Evolutionary conservation across 2,888 invertebrate genomes (phyloP), one percentile per base, ranked within the genome.

Genomic region (Thyatira batis): DNA sequence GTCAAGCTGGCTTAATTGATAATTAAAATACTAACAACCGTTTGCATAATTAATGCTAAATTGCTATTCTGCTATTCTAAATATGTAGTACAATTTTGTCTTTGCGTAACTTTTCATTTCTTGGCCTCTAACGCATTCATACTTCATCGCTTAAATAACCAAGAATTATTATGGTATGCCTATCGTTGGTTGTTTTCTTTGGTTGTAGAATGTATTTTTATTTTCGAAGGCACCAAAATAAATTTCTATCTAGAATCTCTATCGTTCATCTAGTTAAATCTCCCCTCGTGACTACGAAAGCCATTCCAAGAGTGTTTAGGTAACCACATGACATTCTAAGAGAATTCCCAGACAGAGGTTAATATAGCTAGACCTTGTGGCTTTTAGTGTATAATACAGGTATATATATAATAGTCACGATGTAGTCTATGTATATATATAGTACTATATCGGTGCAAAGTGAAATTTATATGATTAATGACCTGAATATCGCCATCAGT

Each of bases 381-480:
- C 62, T 58, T 65, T 59, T 69, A 73, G 61, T 53, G 50, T 13
- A 45, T 28, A 51, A 46, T 28, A 20, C 27, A 48, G 21, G 46
- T 51, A 49, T 46, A 45, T 46, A 20, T 53, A 56, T n/a, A n/a
- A n/a, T 45, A 61, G 72, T 75, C 73, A 75, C 75, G 72, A 73
- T 63, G 57, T 65, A 61, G 66, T 13, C 5, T 6, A n/a, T 57
- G 65, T 65, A 61, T 65, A 53, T 49, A 54, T 44, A n/a, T 21
- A 20, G 49, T 56, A 33, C 50, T 21, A 20, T 45, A 30, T 25
- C 3, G 48, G 49, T 45, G 27, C 50, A 57, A 66, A 85, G 86
- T 84, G 85, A 90, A 88, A 86, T 80, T 77, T 76, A 67, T 76
- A 74, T 86, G 82, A 87, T 84, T 76, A 83, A 88, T 84, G 61